Conservation (phyloP, 1,140 invertebrate species). For the Hylaeus volcanicus region DNA sequence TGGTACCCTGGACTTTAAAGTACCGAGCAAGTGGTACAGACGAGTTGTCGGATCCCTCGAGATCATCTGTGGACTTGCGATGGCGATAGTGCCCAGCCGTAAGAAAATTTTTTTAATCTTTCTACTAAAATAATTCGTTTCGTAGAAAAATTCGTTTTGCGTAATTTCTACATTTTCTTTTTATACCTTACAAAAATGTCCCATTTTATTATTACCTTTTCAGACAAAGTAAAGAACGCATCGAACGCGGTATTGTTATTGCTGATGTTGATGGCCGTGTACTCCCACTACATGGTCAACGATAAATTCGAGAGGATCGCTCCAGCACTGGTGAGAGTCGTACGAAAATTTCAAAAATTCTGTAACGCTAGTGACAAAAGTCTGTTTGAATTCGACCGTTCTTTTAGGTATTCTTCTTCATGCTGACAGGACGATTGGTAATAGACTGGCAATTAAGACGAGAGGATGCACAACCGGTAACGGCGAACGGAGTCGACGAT, state of each 20-base stretch:
- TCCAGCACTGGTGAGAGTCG: conserved; percentile 86
- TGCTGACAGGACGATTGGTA: conserved; percentile 95
- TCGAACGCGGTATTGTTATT: conserved; percentile 91
- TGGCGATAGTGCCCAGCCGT: conserved; percentile 94
- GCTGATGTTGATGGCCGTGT: conserved; percentile 93
- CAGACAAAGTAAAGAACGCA: conserved; percentile 93
- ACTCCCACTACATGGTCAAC: conserved; percentile 95
- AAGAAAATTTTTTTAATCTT: conserved; percentile 76
- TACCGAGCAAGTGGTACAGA: conserved; percentile 96
- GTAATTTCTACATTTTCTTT: no score
- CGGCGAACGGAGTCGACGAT: conserved; percentile 77
- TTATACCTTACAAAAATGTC: no score
- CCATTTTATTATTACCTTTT: conserved; percentile 58
- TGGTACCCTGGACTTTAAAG: conserved; percentile 90
- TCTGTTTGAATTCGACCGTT: neutral
- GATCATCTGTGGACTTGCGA: conserved; percentile 92
- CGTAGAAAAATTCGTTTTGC: no score
- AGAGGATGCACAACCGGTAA: conserved; percentile 72
- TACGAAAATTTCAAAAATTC: neutral
- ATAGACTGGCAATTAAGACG: conserved; percentile 85
- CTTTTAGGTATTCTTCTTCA: conserved; percentile 92
- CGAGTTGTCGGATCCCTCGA: conserved; percentile 93
- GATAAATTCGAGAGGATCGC: conserved; percentile 96
- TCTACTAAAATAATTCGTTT: neutral
- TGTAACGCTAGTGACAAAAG: neutral